Base-by-base conservation (phyloP, 2,888 invertebrate genomes). In the Gasteruption jaculator region DNA sequence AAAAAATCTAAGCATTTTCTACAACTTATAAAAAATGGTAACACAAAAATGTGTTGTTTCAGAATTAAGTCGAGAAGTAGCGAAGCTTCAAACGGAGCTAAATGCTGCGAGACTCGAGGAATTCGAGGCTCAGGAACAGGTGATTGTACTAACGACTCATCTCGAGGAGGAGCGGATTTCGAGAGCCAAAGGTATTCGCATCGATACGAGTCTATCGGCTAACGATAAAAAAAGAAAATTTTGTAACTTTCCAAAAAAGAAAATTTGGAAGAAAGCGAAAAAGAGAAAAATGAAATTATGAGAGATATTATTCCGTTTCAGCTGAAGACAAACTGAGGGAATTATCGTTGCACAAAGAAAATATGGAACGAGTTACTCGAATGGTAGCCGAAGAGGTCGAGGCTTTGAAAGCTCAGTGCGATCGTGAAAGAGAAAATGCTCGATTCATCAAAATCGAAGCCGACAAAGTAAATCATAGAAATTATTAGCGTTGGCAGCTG, bases 121-220 rank as follows among this genome's bases (percentile, higher is more conserved):
- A 72, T 85, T 85, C 50, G 85, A 85, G 52, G 82, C 84, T 0
- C 81, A 81, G 24, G 85, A 85, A 58, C 75, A 79, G 46, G 61
- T 66, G 11, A 58, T 62, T 11, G 52, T 65, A 5, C 48, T 66
- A 10, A 65, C 65, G 5, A 55, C 71, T 3, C 60, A 72, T 8
- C 69, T 82, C 39, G 79, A 81, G 58, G 75, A 75, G 25, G 79
- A 83, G 62, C 57, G 81, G 33, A 37, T 43, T 18, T 50, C 60
- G 3, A 50, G 68, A 38, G 59, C 59, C 43, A 60, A 58, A 45
- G 61, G 66, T 65, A 54, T 5, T 36, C n/a, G n/a, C n/a, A n/a
- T n/a, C n/a, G n/a, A n/a, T 6, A 7, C n/a, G 8, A 37, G 11
- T 36, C 21, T 16, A 22, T 34, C 20, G 12, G 6, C 20, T 30